phyloP scores from a whole-genome alignment of 2,888 invertebrate genomes.

The Yponomeuta cagnagella region DNA sequence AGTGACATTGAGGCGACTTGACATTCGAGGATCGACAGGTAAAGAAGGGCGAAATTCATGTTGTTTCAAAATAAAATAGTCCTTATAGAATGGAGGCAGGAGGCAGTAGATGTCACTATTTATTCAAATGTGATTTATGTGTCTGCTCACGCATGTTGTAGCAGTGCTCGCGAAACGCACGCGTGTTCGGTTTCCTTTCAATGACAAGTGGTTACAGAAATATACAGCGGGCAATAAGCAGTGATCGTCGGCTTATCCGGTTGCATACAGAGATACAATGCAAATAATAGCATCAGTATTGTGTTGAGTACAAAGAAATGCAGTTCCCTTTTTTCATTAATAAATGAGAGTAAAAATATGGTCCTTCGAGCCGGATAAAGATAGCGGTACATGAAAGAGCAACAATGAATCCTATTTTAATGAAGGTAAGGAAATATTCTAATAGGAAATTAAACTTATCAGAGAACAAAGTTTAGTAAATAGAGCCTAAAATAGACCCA shows the following conservation, averaged over 20 bases:
- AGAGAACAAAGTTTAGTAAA: neutral
- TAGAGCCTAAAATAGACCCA: neutral
- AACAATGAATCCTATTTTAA: conserved; percentile 17
- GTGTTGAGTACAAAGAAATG: neutral
- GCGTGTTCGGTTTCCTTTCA: conserved; percentile 8
- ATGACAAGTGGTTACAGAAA: conserved; percentile 1
- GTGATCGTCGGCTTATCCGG: neutral
- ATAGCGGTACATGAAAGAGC: neutral
- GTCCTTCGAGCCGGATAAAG: conserved; percentile 26
- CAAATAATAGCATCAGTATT: neutral
- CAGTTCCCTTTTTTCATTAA: neutral
- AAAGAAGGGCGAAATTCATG: no score
- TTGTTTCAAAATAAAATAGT: no score
- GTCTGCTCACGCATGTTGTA: neutral
- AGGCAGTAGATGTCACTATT: neutral
- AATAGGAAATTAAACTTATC: conserved; percentile 10
- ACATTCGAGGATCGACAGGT: no score
- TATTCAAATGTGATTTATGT: neutral
- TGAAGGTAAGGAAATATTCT: no score
- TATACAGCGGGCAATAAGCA: neutral
- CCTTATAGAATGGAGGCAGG: neutral
- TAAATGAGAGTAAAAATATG: conserved; percentile 16
- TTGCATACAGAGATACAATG: neutral
- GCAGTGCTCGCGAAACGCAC: conserved; percentile 1
- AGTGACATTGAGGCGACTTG: no score